Base-by-base conservation (phyloP, 2,113 vertebrate species). In the Tenebrosternarchus preto region DNA sequence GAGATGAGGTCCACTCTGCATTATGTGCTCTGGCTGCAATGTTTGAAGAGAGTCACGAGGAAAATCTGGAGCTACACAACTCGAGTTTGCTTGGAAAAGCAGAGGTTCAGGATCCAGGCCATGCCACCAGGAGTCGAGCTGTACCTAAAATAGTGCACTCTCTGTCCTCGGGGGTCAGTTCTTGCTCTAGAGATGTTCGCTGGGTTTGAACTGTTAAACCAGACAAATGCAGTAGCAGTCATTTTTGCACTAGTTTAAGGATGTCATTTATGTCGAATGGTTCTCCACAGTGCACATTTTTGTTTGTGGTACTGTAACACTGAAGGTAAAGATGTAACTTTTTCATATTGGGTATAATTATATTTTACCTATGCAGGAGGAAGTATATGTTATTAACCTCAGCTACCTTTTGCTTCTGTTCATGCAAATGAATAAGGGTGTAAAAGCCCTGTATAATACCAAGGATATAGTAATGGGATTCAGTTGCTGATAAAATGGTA, bases 181-280 rank as follows among this genome's bases (percentile, higher is more conserved):
- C 33, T 0, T 76, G 77, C 20, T 83, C 89, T 39, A 66, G 72
- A 39, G 91, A 88, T 77, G 86, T 91, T 63, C 92, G 92, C 36
- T 98, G 96, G 96, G 95, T 98, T 7, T 98, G 43, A 84, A 43
- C 43, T 46, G n/a, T 29, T 16, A 25, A n/a, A n/a, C 11, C 3
- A 5, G 19, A n/a, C 20, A 71, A 16, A 3, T 50, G 7, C 16
- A 67, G 31, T 59, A 31, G 24, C 60, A 56, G 16, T 68, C 24
- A 67, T 27, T 5, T 60, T 66, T 25, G 24, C n/a, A 43, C 22
- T 73, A n/a, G 29, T 19, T 27, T 76, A 16, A 60, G 17, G 27
- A 70, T 25, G 17, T 50, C 56, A 12, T 50, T 50, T 56, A 55
- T 3, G 36, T 12, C 43, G 0, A 36, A 53, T 27, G 20, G 16